Evolutionary conservation across 2,797 vertebrate genomes (phyloP), one percentile per base, ranked within the genome.

Genomic region (Meda fulgida): DNA sequence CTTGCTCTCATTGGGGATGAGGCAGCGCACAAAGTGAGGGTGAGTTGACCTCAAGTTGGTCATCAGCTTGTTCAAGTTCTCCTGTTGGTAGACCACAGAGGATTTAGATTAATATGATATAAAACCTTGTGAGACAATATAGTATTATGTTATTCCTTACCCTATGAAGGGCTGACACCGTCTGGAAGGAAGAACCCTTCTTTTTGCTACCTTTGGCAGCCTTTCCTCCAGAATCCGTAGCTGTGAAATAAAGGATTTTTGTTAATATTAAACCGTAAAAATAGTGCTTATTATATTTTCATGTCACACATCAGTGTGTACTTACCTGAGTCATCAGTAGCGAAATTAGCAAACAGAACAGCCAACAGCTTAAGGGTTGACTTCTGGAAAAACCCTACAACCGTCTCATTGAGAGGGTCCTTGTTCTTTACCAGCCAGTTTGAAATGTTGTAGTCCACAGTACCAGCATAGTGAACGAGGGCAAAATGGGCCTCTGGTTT

Each of bases 391-490:
- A 96, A 60, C n/a, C 71, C 71, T 19, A 73, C 71, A 48, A 73
- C 71, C 0, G 71, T 73, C 16, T 73, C 71, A 73, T 97, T 97
- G 51, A 97, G 93, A 0, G 96, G 96, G 34, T 97, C 96, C 72
- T 96, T 97, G 92, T 96, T 97, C 89, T 94, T 94, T 91, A 89
- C 78, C 73, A 96, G 91, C 96, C 96, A 96, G 60, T 96, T 95
- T 0, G 9, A 0, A 86, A 97, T 96, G 86, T 97, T 96, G 87
- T 96, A 96, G 88, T 97, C 96, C n/a, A 96, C 96, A 0, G 90
- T 95, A 21, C 95, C 96, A 31, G 70, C 70, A 0, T 72, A 72
- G 70, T 72, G 70, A 48, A 72, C 70, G 0, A 72, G 70, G n/a
- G 40, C 14, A 10, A 72, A 72, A 72, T 72, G 70, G 3, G 70